Evolutionary conservation across 2,797 vertebrate genomes (phyloP).

Genomic region (Borostomias antarcticus): DNA sequence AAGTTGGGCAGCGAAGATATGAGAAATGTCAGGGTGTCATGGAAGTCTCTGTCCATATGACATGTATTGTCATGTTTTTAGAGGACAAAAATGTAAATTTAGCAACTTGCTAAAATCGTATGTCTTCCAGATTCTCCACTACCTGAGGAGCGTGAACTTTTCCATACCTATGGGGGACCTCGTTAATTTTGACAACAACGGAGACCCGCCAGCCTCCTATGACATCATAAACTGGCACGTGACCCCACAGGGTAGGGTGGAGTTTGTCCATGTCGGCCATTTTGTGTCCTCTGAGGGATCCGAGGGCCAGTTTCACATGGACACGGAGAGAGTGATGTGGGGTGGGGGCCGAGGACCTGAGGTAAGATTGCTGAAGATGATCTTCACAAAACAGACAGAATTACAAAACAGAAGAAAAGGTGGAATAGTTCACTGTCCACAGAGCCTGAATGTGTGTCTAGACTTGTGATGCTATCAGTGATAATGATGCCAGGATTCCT

Average conservation of each 20-base stretch:
- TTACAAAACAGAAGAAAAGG: too few species aligned
- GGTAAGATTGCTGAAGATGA: constrained; percentile 24
- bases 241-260: constrained; percentile 30
- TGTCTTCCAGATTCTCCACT: constrained; percentile 43
- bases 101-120: too few species aligned
- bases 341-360: constrained; percentile 35
- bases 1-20: too few species aligned
- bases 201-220: constrained; percentile 49
- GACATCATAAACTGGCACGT: constrained; percentile 67
- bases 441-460: too few species aligned
- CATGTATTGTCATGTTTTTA: too few species aligned
- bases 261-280: constrained; percentile 56
- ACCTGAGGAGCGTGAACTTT: constrained; percentile 56
- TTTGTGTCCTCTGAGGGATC: constrained; percentile 49
- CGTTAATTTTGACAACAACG: constrained; percentile 57
- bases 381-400: neutral
- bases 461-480: neutral
- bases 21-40: too few species aligned
- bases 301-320: constrained; percentile 48
- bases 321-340: constrained; percentile 50
- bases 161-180: constrained; percentile 58
- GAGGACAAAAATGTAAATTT: too few species aligned
- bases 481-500: neutral
- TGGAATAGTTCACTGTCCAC: too few species aligned
- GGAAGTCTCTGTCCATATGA: too few species aligned